These are phyloP conservation scores for Acholoe squamosa DNA, from an alignment of 2,888 invertebrate species.

Conservation along the genomic window DNA sequence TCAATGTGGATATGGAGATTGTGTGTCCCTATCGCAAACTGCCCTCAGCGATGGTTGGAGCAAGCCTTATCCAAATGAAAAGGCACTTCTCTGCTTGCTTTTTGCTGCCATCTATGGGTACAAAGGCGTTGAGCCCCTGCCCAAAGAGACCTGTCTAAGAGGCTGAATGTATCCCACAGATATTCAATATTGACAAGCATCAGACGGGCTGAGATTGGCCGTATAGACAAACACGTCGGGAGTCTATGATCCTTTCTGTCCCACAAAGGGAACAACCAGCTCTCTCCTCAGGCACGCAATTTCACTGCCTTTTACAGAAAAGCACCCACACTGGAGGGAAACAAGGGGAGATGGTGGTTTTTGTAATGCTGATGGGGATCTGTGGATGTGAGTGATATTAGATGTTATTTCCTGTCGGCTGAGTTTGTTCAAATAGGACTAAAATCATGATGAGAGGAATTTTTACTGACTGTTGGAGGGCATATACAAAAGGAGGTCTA, in stretches of 20 bases:
- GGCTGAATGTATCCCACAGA: conserved; percentile 23
- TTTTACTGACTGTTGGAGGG: neutral
- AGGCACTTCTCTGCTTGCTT: neutral
- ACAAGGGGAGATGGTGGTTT: neutral
- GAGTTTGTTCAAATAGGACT: neutral
- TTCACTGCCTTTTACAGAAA: conserved; percentile 11
- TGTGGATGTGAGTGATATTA: neutral
- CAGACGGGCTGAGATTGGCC: conserved; percentile 5
- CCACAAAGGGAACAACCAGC: neutral
- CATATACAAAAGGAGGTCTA: neutral
- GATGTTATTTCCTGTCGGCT: neutral
- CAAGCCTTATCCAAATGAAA: neutral
- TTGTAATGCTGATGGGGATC: neutral
- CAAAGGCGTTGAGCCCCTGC: neutral
- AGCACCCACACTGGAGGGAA: conserved; percentile 14
- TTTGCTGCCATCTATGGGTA: neutral
- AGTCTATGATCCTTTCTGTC: neutral
- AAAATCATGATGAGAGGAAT: conserved; percentile 2
- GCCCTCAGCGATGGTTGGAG: neutral
- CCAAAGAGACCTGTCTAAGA: conserved; percentile 32
- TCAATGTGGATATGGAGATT: neutral
- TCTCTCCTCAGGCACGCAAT: conserved; percentile 12
- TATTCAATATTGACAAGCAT: conserved; percentile 52
- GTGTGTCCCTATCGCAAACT: neutral
- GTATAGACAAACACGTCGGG: conserved; percentile 26